Percentiles rank a stretch among this genome's conserved stretches.
phyloP scores from a whole-genome alignment of 2,113 vertebrate genomes.

The Catagonus wagneri region DNA sequence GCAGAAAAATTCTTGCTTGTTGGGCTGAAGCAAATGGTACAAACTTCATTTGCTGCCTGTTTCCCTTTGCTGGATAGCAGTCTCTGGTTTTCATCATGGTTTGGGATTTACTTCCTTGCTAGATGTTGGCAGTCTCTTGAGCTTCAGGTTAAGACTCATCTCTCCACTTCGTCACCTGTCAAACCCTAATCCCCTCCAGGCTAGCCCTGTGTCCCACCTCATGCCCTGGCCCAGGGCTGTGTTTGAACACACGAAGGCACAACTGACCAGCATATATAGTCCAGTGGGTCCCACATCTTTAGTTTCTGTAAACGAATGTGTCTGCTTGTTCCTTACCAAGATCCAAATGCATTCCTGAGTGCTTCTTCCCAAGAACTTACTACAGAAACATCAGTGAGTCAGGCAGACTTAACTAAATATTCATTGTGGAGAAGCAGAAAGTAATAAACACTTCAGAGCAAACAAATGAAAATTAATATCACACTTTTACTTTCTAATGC shows the following conservation, averaged over 20 bases:
- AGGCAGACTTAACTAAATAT: not conserved
- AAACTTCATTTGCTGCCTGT: not conserved
- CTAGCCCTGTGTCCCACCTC: accelerated
- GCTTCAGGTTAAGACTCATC: not conserved
- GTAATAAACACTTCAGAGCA: not conserved
- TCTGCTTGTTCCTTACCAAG: not conserved
- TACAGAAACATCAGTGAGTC: not conserved
- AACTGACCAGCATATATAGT: not conserved
- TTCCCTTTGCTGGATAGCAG: not conserved
- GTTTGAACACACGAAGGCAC: not conserved
- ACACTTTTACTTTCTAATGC: not conserved
- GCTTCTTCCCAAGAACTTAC: not conserved
- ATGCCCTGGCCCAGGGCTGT: not conserved
- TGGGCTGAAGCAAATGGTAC: not conserved
- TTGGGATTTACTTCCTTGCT: not conserved
- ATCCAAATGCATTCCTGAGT: not conserved
- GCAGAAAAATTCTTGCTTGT: not conserved
- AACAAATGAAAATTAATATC: not conserved
- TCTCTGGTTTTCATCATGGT: not conserved
- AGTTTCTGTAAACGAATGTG: not conserved
- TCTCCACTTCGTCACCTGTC: not conserved
- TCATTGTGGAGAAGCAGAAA: not conserved
- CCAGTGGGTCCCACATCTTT: not conserved
- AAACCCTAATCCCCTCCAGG: not conserved
- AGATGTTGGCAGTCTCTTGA: not conserved